These are phyloP conservation scores for Silvanus unidentatus DNA, from an alignment of 2,888 invertebrate species.

Conservation along the genomic window DNA sequence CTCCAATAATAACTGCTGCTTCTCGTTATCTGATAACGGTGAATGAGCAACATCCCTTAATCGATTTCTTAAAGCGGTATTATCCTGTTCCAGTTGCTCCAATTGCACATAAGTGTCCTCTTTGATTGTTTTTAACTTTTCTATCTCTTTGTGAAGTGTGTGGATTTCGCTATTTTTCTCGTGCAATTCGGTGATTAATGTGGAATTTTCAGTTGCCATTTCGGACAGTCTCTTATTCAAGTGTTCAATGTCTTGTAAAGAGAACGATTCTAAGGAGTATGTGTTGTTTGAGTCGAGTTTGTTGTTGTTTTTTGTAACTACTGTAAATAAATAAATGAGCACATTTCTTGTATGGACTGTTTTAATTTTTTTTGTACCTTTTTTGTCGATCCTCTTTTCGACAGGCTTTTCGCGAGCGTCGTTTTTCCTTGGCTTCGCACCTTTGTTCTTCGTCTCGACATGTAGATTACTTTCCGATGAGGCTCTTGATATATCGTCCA, in stretches of 20 bases:
- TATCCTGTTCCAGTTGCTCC: conserved; percentile 69
- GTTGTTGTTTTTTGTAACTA: conserved; percentile 38
- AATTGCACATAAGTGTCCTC: conserved; percentile 58
- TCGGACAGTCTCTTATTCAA: conserved; percentile 59
- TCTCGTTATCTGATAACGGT: conserved; percentile 76
- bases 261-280: conserved; percentile 41
- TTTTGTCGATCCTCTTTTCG: conserved; percentile 28
- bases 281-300: conserved; percentile 31
- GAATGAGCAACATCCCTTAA: conserved; percentile 75
- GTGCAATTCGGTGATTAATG: conserved; percentile 59
- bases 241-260: conserved; percentile 57
- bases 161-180: conserved; percentile 64
- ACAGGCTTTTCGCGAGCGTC: conserved; percentile 37
- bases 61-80: conserved; percentile 66
- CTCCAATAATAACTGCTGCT: conserved; percentile 72
- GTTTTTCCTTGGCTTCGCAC: conserved; percentile 47
- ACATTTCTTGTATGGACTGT: too few relatives aligned
- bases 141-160: conserved; percentile 61
- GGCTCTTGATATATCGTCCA: conserved; percentile 52
- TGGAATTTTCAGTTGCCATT: conserved; percentile 59
- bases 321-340: too few relatives aligned
- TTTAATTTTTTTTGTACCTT: too few relatives aligned
- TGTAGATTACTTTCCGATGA: conserved; percentile 63
- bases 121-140: conserved; percentile 59
- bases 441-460: conserved; percentile 55